Conservation (phyloP, 2,113 vertebrate genomes). For the Eretmochelys imbricata region DNA sequence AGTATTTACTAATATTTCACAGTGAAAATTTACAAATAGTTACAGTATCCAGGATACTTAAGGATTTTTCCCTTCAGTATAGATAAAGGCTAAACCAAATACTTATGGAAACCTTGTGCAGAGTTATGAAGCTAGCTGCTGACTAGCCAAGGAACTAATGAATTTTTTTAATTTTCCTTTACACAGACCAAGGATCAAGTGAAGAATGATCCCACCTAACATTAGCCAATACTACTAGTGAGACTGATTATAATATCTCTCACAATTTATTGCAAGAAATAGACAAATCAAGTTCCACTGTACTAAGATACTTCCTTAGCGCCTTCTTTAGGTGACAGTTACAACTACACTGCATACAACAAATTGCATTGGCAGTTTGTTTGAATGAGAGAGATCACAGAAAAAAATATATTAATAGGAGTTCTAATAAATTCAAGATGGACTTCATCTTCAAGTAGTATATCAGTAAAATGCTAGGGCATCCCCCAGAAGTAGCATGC, state of each 20-base stretch:
- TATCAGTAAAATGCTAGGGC: too few species aligned
- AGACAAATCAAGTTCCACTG: not conserved
- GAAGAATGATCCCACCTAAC: not conserved
- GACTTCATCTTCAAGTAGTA: not conserved
- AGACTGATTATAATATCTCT: not conserved
- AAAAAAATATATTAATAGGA: too few species aligned
- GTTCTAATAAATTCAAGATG: too few species aligned
- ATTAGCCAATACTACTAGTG: not conserved
- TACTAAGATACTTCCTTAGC: too few species aligned
- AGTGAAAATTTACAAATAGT: not conserved
- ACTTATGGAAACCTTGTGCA: not conserved
- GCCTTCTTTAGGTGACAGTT: not conserved
- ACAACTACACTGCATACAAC: too few species aligned
- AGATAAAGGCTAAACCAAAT: not conserved
- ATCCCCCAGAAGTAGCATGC: too few species aligned
- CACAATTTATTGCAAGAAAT: not conserved
- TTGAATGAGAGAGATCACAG: too few species aligned
- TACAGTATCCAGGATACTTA: not conserved
- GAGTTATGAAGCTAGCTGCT: not conserved
- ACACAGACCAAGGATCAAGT: not conserved
- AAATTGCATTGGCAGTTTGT: too few species aligned
- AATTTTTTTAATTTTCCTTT: not conserved
- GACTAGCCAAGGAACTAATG: not conserved
- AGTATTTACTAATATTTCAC: not conserved
- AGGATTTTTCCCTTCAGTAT: not conserved